A percentile compares a stretch with the other conserved stretches of the same genome.
Evolutionary conservation across 2,113 vertebrate genomes (phyloP).

Genomic region (Pseudonaja textilis): DNA sequence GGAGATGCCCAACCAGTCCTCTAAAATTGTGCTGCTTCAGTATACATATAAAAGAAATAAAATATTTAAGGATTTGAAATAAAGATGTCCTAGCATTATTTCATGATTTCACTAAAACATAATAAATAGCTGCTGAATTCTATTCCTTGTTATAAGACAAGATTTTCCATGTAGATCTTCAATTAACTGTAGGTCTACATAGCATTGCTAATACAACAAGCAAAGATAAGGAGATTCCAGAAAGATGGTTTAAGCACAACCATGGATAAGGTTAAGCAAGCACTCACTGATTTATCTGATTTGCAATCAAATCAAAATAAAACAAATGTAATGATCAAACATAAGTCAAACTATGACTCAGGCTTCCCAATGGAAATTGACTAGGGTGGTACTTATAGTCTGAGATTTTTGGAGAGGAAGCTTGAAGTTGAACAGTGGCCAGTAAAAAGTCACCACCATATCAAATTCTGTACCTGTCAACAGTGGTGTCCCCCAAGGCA

Average conservation of each 20-base stretch:
- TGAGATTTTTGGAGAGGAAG: neutral
- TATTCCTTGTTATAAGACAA: neutral
- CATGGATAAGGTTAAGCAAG: neutral
- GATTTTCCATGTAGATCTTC: neutral
- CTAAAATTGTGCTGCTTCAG: neutral
- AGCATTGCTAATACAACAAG: neutral
- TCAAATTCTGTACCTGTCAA: too few relatives aligned
- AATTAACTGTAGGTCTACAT: neutral
- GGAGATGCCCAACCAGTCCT: neutral
- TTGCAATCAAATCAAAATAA: neutral
- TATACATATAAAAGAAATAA: neutral
- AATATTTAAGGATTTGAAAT: neutral
- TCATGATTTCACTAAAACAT: neutral
- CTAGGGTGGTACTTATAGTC: neutral
- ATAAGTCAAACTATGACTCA: neutral
- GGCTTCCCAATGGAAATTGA: neutral
- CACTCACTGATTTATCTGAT: too few relatives aligned
- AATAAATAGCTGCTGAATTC: neutral
- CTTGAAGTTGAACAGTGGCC: neutral
- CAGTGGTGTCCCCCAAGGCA: too few relatives aligned
- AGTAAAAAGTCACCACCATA: neutral
- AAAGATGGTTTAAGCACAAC: neutral
- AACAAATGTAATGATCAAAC: neutral
- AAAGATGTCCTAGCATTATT: neutral
- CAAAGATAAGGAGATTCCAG: neutral